These are phyloP conservation scores for Saccopteryx bilineata DNA, from an alignment of 2,113 vertebrate genomes.

Conservation along the genomic window DNA sequence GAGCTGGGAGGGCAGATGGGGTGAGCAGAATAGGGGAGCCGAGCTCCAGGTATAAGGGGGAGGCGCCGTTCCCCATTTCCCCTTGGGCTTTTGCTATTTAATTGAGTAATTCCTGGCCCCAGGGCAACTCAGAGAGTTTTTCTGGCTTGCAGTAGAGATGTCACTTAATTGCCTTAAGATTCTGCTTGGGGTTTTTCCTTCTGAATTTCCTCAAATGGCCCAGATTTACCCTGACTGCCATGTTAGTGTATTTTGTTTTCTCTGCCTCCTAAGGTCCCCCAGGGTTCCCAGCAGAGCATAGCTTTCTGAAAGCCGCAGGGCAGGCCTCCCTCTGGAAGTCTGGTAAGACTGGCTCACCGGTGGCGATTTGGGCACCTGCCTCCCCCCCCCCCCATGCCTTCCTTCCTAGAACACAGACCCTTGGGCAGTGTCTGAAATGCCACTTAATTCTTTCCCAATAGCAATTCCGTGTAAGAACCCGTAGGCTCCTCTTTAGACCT, in stretches of 20 bases:
- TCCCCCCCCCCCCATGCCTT: rapidly evolving
- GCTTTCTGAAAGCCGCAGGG: neutral
- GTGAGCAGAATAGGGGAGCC: neutral
- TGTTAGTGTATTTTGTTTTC: constrained; percentile 15
- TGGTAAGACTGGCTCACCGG: rapidly evolving
- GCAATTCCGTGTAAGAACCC: neutral
- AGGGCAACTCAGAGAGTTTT: constrained; percentile 36
- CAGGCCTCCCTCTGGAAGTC: neutral
- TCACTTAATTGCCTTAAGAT: constrained; percentile 60
- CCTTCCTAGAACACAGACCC: neutral
- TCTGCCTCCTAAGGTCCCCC: neutral
- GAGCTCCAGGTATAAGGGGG: neutral
- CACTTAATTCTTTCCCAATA: neutral
- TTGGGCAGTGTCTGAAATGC: neutral
- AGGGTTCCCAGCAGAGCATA: neutral
- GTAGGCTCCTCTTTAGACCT: neutral
- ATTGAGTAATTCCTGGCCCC: constrained; percentile 66
- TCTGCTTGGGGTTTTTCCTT: constrained; percentile 64
- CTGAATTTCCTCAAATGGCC: constrained; percentile 50
- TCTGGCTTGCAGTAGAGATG: neutral
- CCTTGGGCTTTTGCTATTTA: constrained; percentile 60
- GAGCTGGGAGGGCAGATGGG: neutral
- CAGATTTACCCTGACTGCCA: neutral
- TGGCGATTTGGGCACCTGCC: neutral
- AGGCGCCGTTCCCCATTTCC: neutral